phyloP scores from a whole-genome alignment of 1,140 invertebrate genomes.

The Cyphomyrmex costatus region DNA sequence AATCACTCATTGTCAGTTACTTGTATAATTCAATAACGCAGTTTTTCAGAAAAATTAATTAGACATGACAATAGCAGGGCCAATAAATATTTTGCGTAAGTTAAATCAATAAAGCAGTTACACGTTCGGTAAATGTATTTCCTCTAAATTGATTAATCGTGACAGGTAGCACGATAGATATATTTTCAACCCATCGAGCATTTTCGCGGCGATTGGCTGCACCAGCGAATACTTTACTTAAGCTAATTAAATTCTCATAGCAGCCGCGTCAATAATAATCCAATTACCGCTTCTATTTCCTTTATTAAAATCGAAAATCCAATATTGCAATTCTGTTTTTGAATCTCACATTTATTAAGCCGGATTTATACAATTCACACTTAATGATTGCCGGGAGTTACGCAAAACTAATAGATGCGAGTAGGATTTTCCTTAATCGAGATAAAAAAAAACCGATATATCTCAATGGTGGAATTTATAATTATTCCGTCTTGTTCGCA shows the following conservation, averaged over 20 bases:
- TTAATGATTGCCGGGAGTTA: background rate
- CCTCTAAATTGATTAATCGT: constrained; percentile 57
- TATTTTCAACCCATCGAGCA: constrained; percentile 41
- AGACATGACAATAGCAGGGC: constrained; percentile 7
- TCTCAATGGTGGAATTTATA: no score
- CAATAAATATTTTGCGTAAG: constrained; percentile 49
- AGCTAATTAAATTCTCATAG: constrained; percentile 63
- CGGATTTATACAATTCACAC: constrained; percentile 40
- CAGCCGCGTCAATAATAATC: constrained; percentile 59
- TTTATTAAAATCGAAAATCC: constrained; percentile 64
- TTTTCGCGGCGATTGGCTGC: constrained; percentile 54
- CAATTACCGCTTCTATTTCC: constrained; percentile 59
- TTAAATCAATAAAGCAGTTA: constrained; percentile 45
- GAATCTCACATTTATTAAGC: constrained; percentile 26
- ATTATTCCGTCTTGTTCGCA: background rate
- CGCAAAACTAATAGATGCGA: background rate
- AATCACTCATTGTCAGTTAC: constrained; percentile 11
- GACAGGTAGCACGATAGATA: constrained; percentile 34
- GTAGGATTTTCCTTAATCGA: background rate
- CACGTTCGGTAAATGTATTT: constrained; percentile 54
- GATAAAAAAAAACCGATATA: no score
- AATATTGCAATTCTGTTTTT: constrained; percentile 27
- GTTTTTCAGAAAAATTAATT: constrained; percentile 34
- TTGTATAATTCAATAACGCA: constrained; percentile 13
- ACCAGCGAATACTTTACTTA: constrained; percentile 58